A percentile compares a stretch with the other conserved stretches of the same genome.
phyloP scores from a whole-genome alignment of 1,140 invertebrate genomes.

The Bombus superbus region DNA sequence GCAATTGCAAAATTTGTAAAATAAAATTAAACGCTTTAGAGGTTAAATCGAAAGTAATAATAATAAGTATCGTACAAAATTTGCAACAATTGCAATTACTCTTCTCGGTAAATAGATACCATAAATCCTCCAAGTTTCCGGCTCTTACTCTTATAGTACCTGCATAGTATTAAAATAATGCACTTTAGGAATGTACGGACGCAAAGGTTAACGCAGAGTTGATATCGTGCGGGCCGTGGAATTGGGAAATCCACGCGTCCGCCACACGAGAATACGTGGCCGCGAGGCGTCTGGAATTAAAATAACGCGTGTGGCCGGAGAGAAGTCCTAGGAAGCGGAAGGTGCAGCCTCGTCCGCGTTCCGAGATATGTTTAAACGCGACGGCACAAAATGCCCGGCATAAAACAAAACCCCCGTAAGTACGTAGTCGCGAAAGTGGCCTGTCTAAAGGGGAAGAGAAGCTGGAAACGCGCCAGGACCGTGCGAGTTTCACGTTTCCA shows the following conservation, averaged over 20 bases:
- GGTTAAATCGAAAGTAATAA: too few species aligned
- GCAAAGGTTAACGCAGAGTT: too few species aligned
- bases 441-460: slow-evolving; percentile 37
- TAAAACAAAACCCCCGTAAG: slow-evolving; percentile 65
- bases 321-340: slow-evolving; percentile 37
- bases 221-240: too few species aligned
- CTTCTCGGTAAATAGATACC: too few species aligned
- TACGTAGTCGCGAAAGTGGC: slow-evolving; percentile 37
- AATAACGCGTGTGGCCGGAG: slow-evolving; percentile 9
- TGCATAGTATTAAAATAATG: too few species aligned
- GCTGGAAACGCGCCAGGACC: slow-evolving; percentile 60
- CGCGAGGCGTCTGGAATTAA: slow-evolving; percentile 31
- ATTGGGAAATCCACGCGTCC: not conserved
- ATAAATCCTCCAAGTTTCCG: too few species aligned
- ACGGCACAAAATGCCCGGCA: slow-evolving; percentile 37
- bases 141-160: too few species aligned
- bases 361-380: slow-evolving; percentile 59
- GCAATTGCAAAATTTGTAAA: not conserved
- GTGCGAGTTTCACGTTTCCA: slow-evolving; percentile 64
- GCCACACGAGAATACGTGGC: slow-evolving; percentile 11
- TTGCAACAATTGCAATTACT: too few species aligned
- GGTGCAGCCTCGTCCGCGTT: slow-evolving; percentile 34
- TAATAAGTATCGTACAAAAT: too few species aligned
- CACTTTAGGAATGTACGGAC: too few species aligned
- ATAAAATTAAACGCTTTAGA: not conserved